Conservation (phyloP, 2,888 invertebrate species). For the Drosophila differens region DNA sequence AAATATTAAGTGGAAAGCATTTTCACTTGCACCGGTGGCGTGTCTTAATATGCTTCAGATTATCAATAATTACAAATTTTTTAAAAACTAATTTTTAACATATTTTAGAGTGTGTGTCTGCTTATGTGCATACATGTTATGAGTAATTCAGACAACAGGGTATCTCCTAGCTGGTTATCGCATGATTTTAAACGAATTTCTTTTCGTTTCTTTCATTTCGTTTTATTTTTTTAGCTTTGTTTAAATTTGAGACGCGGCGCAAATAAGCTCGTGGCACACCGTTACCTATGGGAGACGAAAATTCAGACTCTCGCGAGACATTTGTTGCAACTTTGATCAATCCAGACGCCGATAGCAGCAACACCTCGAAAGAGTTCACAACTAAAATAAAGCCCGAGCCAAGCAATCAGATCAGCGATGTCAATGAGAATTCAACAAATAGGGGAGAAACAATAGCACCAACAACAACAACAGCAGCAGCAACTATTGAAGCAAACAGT, state of each 20-base stretch:
- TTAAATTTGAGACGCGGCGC: conserved; percentile 37
- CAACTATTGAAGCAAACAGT: neutral
- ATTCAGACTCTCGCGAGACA: conserved; percentile 62
- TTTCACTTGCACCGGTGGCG: neutral
- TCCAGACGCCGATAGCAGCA: conserved; percentile 32
- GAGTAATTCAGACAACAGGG: neutral
- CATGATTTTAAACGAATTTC: neutral
- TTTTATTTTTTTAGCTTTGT: conserved; percentile 47
- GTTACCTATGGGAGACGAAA: conserved; percentile 79
- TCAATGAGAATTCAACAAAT: conserved; percentile 41
- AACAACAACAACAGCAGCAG: neutral
- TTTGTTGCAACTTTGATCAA: conserved; percentile 67
- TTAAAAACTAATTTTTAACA: no score
- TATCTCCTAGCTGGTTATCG: neutral
- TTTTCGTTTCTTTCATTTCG: neutral
- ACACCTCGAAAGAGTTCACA: conserved; percentile 20
- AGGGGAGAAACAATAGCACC: neutral
- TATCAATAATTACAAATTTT: no score
- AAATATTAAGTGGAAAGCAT: neutral
- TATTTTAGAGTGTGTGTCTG: neutral
- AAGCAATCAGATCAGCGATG: conserved; percentile 37
- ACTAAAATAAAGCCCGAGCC: conserved; percentile 16
- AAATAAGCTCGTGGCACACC: conserved; percentile 51
- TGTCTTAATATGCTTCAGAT: neutral
- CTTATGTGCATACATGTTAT: neutral